A percentile compares a stretch with the other conserved stretches of the same genome.
Evolutionary conservation across 1,140 invertebrate genomes (phyloP).

Genomic region (Drosophila trapezifrons): DNA sequence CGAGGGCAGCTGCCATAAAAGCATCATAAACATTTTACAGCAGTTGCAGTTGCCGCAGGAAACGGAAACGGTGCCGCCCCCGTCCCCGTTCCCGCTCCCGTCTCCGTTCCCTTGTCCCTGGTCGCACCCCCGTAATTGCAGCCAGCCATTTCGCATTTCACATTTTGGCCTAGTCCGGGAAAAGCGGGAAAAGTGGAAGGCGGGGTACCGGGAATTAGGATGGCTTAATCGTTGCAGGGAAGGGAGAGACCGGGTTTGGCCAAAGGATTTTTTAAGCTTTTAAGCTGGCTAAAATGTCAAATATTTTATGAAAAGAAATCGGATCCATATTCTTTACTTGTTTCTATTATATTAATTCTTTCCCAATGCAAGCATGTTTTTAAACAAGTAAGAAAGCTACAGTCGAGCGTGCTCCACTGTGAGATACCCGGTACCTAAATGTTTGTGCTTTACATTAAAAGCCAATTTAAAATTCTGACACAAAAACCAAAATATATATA

Average conservation of each 20-base stretch:
- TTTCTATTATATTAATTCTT: neutral
- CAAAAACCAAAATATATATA: too few species aligned
- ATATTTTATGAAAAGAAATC: slow-evolving; percentile 9
- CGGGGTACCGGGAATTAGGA: slow-evolving; percentile 20
- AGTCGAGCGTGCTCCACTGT: too few species aligned
- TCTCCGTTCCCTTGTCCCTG: neutral
- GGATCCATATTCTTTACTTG: too few species aligned
- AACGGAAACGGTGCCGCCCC: slow-evolving; percentile 39
- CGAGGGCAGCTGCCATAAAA: slow-evolving; percentile 67
- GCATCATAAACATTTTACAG: slow-evolving; percentile 82
- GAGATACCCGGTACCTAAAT: too few species aligned
- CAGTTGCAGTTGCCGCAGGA: slow-evolving; percentile 73
- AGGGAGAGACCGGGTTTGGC: neutral
- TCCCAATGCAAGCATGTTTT: too few species aligned
- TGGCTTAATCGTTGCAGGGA: slow-evolving; percentile 28
- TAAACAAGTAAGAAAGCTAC: too few species aligned
- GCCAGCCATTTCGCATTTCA: slow-evolving; percentile 54
- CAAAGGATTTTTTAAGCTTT: slow-evolving; percentile 30
- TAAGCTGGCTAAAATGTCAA: slow-evolving; percentile 8
- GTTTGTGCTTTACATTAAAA: too few species aligned
- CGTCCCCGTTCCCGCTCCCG: neutral
- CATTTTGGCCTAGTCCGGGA: slow-evolving; percentile 48
- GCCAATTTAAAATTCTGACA: too few species aligned
- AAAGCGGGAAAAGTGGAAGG: slow-evolving; percentile 14
- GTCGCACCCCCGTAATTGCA: slow-evolving; percentile 50